These are phyloP conservation scores for Avahi laniger DNA, from an alignment of 2,797 vertebrate species.

Conservation along the genomic window DNA sequence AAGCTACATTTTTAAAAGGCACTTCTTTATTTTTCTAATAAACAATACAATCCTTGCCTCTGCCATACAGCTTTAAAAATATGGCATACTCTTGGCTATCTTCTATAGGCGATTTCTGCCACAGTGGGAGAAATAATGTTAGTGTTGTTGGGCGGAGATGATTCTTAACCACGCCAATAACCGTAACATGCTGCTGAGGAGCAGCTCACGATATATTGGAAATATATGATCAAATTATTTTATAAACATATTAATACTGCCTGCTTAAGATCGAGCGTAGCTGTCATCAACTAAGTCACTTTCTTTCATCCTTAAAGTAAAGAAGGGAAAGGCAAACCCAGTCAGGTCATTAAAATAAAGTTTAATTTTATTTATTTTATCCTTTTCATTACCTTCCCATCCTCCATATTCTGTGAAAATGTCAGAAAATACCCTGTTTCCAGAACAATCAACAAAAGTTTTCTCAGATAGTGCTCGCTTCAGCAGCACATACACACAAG, in stretches of 20 bases:
- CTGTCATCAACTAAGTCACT: not conserved
- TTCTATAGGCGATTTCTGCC: not conserved
- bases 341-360: not conserved
- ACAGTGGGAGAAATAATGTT: not conserved
- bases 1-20: not conserved
- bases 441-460: not conserved
- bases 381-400: not conserved
- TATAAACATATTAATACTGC: not conserved
- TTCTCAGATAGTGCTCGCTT: too few relatives aligned
- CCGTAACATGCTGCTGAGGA: not conserved
- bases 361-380: constrained; percentile 32
- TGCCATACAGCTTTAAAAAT: not conserved
- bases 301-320: not conserved
- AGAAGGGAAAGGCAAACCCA: not conserved
- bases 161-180: not conserved
- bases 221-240: not conserved
- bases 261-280: not conserved
- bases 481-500: not conserved
- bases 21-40: not conserved
- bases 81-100: not conserved
- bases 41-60: not conserved
- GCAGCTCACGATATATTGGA: not conserved
- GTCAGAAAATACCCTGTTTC: not conserved
- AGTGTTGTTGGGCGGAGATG: not conserved
- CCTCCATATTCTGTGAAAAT: not conserved